A percentile compares a stretch with the other conserved stretches of the same genome.
These are phyloP conservation scores for Pheosia gnoma DNA, from an alignment of 2,888 invertebrate species.

Conservation along the genomic window DNA sequence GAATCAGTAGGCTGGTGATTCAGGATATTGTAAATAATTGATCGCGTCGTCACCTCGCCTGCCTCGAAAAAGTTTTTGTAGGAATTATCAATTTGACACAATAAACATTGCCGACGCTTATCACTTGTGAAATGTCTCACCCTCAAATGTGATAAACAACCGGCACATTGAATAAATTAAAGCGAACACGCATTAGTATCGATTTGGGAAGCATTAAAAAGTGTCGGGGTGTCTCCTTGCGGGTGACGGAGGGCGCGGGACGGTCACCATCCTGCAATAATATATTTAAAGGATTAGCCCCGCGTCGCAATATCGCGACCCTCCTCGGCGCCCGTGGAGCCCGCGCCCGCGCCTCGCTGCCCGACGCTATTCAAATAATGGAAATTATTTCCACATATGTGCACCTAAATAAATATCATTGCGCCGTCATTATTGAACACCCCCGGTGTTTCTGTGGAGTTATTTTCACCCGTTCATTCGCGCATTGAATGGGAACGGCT, in stretches of 20 bases:
- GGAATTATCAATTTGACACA: neutral
- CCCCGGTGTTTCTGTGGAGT: slow-evolving; percentile 65
- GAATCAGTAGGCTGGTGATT: too few species aligned
- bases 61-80: too few species aligned
- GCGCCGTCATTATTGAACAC: slow-evolving; percentile 75
- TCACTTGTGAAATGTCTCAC: slow-evolving; percentile 8
- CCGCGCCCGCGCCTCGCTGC: slow-evolving; percentile 44
- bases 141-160: slow-evolving; percentile 31
- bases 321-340: slow-evolving; percentile 49
- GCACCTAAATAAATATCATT: slow-evolving; percentile 83
- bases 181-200: slow-evolving; percentile 68
- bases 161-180: slow-evolving; percentile 48
- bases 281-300: slow-evolving; percentile 84
- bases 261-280: slow-evolving; percentile 79
- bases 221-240: slow-evolving; percentile 60
- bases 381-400: slow-evolving; percentile 83
- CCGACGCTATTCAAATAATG: slow-evolving; percentile 80
- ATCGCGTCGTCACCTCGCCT: too few species aligned
- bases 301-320: slow-evolving; percentile 80
- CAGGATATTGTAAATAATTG: too few species aligned
- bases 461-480: slow-evolving; percentile 74
- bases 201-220: slow-evolving; percentile 76
- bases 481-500: slow-evolving; percentile 57
- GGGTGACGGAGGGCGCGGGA: slow-evolving; percentile 60
- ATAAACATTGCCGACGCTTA: neutral